Conservation (phyloP, 2,113 vertebrate genomes). For the Engraulis encrasicolus region DNA sequence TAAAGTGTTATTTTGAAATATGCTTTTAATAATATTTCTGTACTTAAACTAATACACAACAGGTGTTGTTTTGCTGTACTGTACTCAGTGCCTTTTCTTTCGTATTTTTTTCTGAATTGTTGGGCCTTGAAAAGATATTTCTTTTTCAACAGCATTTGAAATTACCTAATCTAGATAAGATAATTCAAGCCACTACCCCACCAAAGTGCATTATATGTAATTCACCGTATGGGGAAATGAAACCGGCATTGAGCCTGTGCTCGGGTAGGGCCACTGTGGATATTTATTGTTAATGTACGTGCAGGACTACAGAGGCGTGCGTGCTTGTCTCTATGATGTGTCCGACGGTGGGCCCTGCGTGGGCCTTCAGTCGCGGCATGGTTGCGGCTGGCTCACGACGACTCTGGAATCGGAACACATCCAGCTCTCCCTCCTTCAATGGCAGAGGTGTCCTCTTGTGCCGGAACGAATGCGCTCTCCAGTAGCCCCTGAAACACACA, state of each 20-base stretch:
- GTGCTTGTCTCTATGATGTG: slow-evolving; percentile 30
- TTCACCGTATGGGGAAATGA: neutral
- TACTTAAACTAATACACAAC: neutral
- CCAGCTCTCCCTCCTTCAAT: slow-evolving; percentile 56
- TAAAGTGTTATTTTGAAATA: neutral
- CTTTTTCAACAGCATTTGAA: neutral
- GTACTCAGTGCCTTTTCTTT: neutral
- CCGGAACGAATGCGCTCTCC: slow-evolving; percentile 46
- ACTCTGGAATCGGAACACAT: slow-evolving; percentile 40
- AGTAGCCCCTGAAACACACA: slow-evolving; percentile 44
- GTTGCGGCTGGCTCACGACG: neutral
- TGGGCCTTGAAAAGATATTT: neutral
- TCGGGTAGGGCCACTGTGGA: neutral
- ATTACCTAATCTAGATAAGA: neutral
- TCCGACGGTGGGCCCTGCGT: slow-evolving; percentile 26
- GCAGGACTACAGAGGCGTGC: neutral
- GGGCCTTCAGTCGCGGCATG: neutral
- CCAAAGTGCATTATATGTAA: neutral
- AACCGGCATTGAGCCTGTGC: neutral
- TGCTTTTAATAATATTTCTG: neutral
- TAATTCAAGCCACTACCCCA: neutral
- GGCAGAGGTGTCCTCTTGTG: slow-evolving; percentile 51
- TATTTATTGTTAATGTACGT: neutral
- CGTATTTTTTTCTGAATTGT: too few species aligned
- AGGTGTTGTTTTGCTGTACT: neutral